Evolutionary conservation across 1,140 invertebrate genomes (phyloP).

Genomic region (Trinorchestia longiramus): DNA sequence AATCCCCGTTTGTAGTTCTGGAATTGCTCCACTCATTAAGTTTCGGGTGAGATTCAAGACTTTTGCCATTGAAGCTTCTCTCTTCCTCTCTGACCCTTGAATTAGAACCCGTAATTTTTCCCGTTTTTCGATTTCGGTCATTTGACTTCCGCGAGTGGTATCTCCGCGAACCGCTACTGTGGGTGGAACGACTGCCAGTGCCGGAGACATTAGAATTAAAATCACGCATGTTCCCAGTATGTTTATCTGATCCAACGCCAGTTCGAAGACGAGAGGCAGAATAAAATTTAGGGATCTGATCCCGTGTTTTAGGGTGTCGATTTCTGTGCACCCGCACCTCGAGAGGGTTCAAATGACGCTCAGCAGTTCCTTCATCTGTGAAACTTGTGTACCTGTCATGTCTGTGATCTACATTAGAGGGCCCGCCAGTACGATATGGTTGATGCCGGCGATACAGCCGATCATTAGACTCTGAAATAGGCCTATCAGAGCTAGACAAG

Average conservation of each 20-base stretch:
- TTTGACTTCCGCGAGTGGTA: background rate
- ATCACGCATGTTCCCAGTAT: background rate
- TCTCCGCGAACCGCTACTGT: background rate
- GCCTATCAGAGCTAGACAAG: background rate
- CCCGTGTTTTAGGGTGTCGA: background rate
- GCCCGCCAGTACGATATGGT: background rate
- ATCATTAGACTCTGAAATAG: constrained; percentile 40
- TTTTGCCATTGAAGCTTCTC: background rate
- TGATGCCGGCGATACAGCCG: background rate
- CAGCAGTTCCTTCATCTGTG: background rate
- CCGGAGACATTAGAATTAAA: background rate
- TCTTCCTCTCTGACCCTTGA: background rate
- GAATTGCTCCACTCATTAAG: background rate
- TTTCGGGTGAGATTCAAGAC: background rate
- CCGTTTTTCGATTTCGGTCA: background rate
- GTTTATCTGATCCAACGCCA: background rate
- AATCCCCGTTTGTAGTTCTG: background rate
- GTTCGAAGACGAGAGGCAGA: background rate
- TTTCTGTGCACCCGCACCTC: constrained; percentile 36
- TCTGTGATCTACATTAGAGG: background rate
- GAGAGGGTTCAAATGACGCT: background rate
- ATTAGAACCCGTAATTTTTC: background rate
- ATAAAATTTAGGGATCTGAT: constrained; percentile 5
- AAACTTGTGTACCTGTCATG: background rate
- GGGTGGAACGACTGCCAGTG: background rate